Evolutionary conservation across 2,888 invertebrate genomes (phyloP).

Genomic region (Ommatoiulus sabulosus): DNA sequence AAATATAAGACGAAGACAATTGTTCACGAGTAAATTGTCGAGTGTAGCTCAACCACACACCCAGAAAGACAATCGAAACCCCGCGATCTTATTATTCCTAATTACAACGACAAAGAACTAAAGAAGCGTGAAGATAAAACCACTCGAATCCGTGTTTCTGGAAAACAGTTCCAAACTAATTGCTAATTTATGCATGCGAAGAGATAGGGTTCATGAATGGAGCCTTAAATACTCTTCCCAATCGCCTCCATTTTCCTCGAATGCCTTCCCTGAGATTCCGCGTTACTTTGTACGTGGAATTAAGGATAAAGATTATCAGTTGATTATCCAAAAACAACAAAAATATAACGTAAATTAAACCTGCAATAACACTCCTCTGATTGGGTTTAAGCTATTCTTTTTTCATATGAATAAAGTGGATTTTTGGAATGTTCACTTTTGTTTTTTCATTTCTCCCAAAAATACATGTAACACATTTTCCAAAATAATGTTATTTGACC

Average conservation of each 20-base stretch:
- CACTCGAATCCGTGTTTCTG: not conserved
- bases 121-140: conserved; percentile 6
- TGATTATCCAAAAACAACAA: not conserved
- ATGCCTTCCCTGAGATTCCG: not conserved
- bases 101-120: conserved; percentile 10
- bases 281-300: too few relatives aligned
- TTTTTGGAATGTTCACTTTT: too few relatives aligned
- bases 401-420: too few relatives aligned
- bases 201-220: not conserved
- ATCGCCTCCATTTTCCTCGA: too few relatives aligned
- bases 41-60: not conserved
- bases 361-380: too few relatives aligned
- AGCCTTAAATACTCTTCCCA: too few relatives aligned
- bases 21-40: not conserved
- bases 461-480: too few relatives aligned
- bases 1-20: not conserved
- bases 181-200: not conserved
- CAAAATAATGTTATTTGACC: too few relatives aligned
- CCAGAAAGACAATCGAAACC: not conserved
- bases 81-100: conserved; percentile 10
- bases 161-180: not conserved
- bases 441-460: too few relatives aligned
- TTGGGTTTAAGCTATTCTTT: too few relatives aligned
- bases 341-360: not conserved
- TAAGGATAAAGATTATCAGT: not conserved